Evolutionary conservation across 2,113 vertebrate species (phyloP), one percentile per base, ranked within the genome.

Genomic region (Leiothrix lutea): DNA sequence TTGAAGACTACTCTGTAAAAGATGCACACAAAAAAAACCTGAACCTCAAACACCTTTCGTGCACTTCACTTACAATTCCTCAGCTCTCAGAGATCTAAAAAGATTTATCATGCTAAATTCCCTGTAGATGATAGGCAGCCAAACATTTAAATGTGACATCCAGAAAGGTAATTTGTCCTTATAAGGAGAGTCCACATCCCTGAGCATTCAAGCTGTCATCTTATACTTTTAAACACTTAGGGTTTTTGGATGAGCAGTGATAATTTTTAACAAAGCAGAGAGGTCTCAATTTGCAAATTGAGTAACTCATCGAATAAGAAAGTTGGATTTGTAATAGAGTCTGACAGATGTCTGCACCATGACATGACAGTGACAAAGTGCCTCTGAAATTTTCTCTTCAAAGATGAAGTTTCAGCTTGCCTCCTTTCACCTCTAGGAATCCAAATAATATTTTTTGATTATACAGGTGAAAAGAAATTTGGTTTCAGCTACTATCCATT

Each of bases 341-440:
- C 96, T 96, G 96, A 95, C 94, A 94, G 91, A 80, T 95, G 91
- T 96, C 92, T 95, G 92, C 90, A 94, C 92, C 82, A 89, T 65
- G 91, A 97, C 91, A 81, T 96, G 95, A 94, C 94, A 95, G 85
- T 95, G 92, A 97, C 93, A 97, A 95, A 97, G 84, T 95, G 71
- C 91, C 94, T 96, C 90, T 96, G 96, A 95, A 97, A 95, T 95
- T 95, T 97, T 96, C 90, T 95, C 83, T 97, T 97, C 92, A 96
- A 95, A 97, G 88, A 97, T 97, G 88, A 96, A 97, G 87, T 84
- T 95, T 89, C 92, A 87, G 81, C 87, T 97, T 95, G 88, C 95
- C 94, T 97, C 89, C 83, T 96, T 96, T 96, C 93, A 97, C 92
- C 94, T 93, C 91, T 74, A 93, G 89, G 88, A 94, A 96, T 88